Evolutionary conservation across 2,113 vertebrate genomes (phyloP), one percentile per base, ranked within the genome.

Genomic region (Cettia cetti): DNA sequence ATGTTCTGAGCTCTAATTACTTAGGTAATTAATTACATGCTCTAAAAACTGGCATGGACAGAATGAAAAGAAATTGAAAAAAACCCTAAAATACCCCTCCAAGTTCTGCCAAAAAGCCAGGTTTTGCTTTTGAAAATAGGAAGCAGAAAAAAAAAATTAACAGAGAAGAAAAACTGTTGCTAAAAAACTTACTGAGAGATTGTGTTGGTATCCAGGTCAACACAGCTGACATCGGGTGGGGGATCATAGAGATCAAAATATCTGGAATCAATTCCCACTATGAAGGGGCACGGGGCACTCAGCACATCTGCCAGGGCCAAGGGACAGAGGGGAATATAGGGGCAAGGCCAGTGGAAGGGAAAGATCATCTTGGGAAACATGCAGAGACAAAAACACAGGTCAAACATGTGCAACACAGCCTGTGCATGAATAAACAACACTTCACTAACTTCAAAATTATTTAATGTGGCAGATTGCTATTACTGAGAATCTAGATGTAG

Each of bases 291-390:
- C 0, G 99, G 99, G 19, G 99, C 99, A 60, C 99, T 99, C 93
- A 99, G 98, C 50, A 99, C 99, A 85, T 99, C 99, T 37, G 99
- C 99, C 97, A 99, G 97, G 18, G 99, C 99, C 98, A 99, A 94
- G 5, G 99, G 99, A 97, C 99, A 99, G 40, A 99, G 98, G 57
- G 99, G 99, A 94, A 99, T 99, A 96, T 99, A 99, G 0, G 99
- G 99, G 94, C 99, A 99, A 4, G 99, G 99, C 99, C 99, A 99
- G 60, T 99, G 99, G 97, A 99, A 99, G 82, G 99, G 99, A 95
- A 99, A 99, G 68, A 99, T 99, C 99, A 99, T 99, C 99, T 99
- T 97, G 72, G 97, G 92, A 94, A 91, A 90, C 13, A 84, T 0
- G 24, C 37, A 90, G 77, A 82, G 93, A 92, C 54, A 83, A 42